These are phyloP conservation scores for Phymastichus coffea DNA, from an alignment of 1,140 invertebrate species.

Conservation along the genomic window DNA sequence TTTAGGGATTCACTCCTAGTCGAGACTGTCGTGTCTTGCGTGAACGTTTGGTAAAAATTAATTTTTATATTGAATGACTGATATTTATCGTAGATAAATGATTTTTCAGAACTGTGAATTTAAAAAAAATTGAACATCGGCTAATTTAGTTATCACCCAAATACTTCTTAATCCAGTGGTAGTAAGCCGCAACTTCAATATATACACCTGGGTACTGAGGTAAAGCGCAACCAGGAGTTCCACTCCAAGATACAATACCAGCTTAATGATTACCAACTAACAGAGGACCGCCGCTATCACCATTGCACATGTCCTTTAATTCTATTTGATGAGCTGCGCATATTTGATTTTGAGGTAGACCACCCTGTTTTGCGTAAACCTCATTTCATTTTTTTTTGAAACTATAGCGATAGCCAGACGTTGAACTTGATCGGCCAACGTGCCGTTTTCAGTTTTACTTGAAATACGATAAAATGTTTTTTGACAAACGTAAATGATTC, in stretches of 20 bases:
- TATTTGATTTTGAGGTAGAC: slow-evolving; percentile 66
- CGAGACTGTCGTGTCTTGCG: no score
- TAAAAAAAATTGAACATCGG: no score
- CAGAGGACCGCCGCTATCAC: slow-evolving; percentile 55
- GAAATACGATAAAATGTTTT: no score
- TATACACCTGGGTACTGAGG: slow-evolving; percentile 59
- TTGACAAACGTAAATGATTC: no score
- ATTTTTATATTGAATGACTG: no score
- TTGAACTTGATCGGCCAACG: slow-evolving; percentile 31
- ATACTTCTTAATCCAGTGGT: slow-evolving; percentile 49
- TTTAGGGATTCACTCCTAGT: no score
- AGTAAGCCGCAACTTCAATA: slow-evolving; percentile 52
- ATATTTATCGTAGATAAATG: no score
- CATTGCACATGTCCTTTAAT: slow-evolving; percentile 71
- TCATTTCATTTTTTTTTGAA: slow-evolving; percentile 40
- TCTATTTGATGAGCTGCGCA: slow-evolving; percentile 68
- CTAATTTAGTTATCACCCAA: no score
- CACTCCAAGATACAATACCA: slow-evolving; percentile 64
- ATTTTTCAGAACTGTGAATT: no score
- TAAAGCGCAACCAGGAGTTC: slow-evolving; percentile 59
- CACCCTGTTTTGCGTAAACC: slow-evolving; percentile 42
- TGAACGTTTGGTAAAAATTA: no score
- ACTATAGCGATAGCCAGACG: slow-evolving; percentile 49
- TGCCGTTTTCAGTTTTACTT: slow-evolving; percentile 14
- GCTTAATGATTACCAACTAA: slow-evolving; percentile 41